phyloP scores from a whole-genome alignment of 2,888 invertebrate species.

The Sepiola atlantica region DNA sequence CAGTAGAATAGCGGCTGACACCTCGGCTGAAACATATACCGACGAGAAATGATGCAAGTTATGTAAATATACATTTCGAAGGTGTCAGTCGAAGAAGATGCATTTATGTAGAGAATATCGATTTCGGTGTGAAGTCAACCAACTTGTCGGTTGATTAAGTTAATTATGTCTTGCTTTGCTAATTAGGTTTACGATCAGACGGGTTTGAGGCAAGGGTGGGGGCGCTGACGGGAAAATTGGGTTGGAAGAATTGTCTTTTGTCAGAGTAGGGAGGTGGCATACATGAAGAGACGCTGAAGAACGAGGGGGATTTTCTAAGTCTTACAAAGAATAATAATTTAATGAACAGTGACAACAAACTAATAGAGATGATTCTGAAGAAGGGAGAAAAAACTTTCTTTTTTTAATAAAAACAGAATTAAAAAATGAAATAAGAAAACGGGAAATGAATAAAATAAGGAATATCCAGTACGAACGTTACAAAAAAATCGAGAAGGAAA shows the following conservation, averaged over 20 bases:
- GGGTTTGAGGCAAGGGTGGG: neutral
- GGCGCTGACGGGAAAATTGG: neutral
- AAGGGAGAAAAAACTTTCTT: neutral
- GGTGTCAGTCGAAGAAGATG: neutral
- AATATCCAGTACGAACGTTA: too few relatives aligned
- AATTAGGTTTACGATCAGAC: conserved; percentile 11
- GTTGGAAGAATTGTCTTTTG: neutral
- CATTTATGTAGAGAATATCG: neutral
- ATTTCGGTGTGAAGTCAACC: neutral
- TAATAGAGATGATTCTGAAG: neutral
- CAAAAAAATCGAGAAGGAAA: too few relatives aligned
- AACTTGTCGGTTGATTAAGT: conserved; percentile 32
- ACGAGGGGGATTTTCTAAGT: neutral
- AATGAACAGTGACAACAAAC: neutral
- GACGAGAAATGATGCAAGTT: too few relatives aligned
- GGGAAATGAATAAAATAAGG: too few relatives aligned
- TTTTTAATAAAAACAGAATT: too few relatives aligned
- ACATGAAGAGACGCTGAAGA: too few relatives aligned
- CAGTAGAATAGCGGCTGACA: too few relatives aligned
- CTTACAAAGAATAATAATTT: neutral
- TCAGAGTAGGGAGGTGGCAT: neutral
- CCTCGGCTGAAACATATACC: too few relatives aligned
- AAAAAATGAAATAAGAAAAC: too few relatives aligned
- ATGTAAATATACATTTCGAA: neutral
- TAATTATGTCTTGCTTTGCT: conserved; percentile 32